A percentile compares a stretch with the other conserved stretches of the same genome.
Evolutionary conservation across 2,888 invertebrate genomes (phyloP).

Genomic region (Gerris lacustris): DNA sequence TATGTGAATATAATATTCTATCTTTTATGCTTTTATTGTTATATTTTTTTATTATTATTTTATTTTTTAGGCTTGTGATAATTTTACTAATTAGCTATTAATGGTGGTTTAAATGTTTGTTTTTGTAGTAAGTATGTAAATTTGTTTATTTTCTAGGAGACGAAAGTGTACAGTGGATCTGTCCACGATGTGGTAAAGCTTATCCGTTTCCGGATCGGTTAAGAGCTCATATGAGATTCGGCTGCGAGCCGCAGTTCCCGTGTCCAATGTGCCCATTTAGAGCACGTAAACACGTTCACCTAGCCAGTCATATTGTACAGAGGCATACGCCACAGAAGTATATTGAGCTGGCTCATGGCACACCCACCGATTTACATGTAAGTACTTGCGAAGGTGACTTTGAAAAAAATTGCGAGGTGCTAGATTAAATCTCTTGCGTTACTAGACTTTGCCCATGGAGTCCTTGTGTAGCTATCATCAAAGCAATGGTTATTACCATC

Average conservation of each 20-base stretch:
- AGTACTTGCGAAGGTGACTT: background rate
- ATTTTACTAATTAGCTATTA: no score
- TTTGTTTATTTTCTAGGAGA: background rate
- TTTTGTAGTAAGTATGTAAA: no score
- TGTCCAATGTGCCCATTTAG: conserved; percentile 6
- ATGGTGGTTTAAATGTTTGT: no score
- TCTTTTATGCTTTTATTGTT: no score
- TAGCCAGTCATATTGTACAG: conserved; percentile 4
- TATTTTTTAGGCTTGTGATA: no score
- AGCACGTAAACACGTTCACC: background rate
- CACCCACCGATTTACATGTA: background rate
- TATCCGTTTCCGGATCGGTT: background rate
- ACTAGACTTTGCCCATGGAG: no score
- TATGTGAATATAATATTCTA: no score
- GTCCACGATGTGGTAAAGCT: background rate
- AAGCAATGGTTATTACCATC: no score
- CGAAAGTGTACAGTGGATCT: background rate
- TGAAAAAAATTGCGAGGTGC: no score
- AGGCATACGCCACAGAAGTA: conserved; percentile 2
- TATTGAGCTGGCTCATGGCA: background rate
- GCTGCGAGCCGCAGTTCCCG: conserved; percentile 4
- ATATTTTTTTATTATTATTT: no score
- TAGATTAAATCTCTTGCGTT: no score
- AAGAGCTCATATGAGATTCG: conserved; percentile 1
- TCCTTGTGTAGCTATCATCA: no score